phyloP scores from a whole-genome alignment of 2,797 vertebrate species.

The Xerus rutilus region DNA sequence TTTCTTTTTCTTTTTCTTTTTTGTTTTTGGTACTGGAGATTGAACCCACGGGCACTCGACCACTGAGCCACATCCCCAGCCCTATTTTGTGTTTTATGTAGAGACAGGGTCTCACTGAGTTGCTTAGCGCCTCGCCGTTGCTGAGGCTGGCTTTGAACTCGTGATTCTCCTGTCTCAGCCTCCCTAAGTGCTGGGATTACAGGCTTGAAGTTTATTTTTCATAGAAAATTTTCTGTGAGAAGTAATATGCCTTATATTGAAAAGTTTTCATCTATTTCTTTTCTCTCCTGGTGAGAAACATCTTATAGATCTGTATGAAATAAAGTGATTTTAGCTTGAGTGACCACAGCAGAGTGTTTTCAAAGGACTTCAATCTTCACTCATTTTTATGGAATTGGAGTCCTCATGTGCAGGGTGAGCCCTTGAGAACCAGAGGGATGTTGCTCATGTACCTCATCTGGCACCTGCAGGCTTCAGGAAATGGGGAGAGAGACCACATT shows the following conservation, averaged over 20 bases:
- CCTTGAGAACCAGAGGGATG: neutral
- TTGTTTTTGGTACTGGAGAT: too few relatives aligned
- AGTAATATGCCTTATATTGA: neutral
- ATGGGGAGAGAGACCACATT: neutral
- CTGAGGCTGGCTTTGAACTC: too few relatives aligned
- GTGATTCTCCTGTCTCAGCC: too few relatives aligned
- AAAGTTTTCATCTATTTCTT: neutral
- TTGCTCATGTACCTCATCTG: neutral
- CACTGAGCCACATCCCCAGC: too few relatives aligned
- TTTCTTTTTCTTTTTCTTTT: neutral
- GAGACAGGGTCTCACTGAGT: too few relatives aligned
- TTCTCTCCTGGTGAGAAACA: neutral
- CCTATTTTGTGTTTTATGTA: too few relatives aligned
- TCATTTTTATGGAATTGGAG: slow-evolving; percentile 41
- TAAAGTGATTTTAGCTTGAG: neutral
- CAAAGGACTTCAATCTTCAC: slow-evolving; percentile 20
- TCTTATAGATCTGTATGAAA: neutral
- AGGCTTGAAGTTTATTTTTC: neutral
- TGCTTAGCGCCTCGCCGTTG: too few relatives aligned
- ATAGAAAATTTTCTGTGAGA: slow-evolving; percentile 2
- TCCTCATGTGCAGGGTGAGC: neutral
- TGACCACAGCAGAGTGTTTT: neutral
- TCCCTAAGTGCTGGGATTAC: too few relatives aligned
- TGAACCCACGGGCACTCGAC: too few relatives aligned
- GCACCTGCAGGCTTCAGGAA: neutral